Conservation (phyloP, 2,888 invertebrate genomes). For the Epicampocera succincta region DNA sequence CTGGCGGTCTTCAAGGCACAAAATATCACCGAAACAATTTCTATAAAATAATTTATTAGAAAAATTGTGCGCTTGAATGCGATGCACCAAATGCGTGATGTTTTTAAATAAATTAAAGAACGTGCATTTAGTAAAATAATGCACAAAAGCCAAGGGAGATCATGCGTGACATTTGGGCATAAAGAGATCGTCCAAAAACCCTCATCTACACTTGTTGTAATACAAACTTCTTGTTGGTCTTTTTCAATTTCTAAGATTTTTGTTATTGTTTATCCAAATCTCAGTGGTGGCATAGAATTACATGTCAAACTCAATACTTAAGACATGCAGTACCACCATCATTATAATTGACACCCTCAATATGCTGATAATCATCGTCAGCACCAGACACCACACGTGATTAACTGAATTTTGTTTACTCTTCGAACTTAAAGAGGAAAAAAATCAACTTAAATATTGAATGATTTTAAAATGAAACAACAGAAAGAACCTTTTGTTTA, state of each 20-base stretch:
- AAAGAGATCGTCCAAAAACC: slow-evolving; percentile 46
- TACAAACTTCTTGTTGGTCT: slow-evolving; percentile 59
- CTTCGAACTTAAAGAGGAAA: slow-evolving; percentile 37
- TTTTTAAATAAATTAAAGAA: slow-evolving; percentile 44
- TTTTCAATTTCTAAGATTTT: slow-evolving; percentile 1
- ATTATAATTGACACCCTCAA: slow-evolving; percentile 42
- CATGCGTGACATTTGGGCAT: slow-evolving; percentile 60
- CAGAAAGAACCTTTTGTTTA: slow-evolving; percentile 23
- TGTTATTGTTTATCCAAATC: slow-evolving; percentile 21
- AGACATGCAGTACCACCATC: slow-evolving; percentile 31
- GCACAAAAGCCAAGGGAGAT: slow-evolving; percentile 43
- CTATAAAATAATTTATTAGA: background rate
- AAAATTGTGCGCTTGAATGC: slow-evolving; percentile 18
- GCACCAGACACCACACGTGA: slow-evolving; percentile 55
- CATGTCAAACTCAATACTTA: slow-evolving; percentile 51
- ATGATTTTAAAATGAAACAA: slow-evolving; percentile 23
- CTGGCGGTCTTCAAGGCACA: slow-evolving; percentile 6
- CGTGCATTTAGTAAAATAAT: slow-evolving; percentile 41
- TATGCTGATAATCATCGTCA: slow-evolving; percentile 18
- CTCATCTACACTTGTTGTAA: slow-evolving; percentile 59
- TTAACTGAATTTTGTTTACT: slow-evolving; percentile 36
- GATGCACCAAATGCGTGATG: slow-evolving; percentile 10
- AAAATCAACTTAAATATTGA: slow-evolving; percentile 41
- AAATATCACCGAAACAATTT: background rate
- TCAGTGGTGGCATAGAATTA: slow-evolving; percentile 67